Percentiles rank a stretch among this genome's conserved stretches.
Conservation (phyloP, 1,140 invertebrate genomes). For the Drosophila subobscura region DNA sequence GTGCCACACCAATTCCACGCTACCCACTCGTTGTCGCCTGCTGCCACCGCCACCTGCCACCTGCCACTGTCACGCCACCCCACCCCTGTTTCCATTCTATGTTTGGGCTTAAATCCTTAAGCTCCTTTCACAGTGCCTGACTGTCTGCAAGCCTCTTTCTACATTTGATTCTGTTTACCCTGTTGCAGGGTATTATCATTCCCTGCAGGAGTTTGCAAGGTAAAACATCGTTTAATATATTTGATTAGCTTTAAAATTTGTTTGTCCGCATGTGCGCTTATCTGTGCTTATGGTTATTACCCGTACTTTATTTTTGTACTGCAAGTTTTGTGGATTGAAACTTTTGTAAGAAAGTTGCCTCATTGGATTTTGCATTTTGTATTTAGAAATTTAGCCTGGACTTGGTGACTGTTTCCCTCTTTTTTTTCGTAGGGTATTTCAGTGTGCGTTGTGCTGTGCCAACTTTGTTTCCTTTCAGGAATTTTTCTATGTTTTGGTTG, state of each 20-base stretch:
- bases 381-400: too few species aligned
- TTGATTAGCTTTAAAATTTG: too few species aligned
- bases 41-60: too few species aligned
- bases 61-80: conserved; percentile 7
- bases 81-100: conserved; percentile 6
- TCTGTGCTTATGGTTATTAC: conserved; percentile 3
- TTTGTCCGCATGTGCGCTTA: conserved; percentile 2
- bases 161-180: neutral
- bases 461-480: conserved; percentile 15
- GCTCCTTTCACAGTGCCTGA: conserved; percentile 47
- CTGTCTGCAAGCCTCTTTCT: conserved; percentile 24
- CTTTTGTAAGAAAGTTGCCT: too few species aligned
- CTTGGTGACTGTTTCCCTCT: too few species aligned
- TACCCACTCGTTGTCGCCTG: neutral
- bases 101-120: conserved; percentile 62
- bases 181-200: conserved; percentile 5
- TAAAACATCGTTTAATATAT: too few species aligned
- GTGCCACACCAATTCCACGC: too few species aligned
- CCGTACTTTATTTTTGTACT: neutral
- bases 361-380: too few species aligned
- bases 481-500: conserved; percentile 5
- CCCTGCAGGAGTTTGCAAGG: too few species aligned
- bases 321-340: too few species aligned
- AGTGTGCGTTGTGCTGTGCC: neutral
- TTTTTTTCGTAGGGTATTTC: neutral